Conservation (phyloP, 2,888 invertebrate species). For the Aphodius sticticus region DNA sequence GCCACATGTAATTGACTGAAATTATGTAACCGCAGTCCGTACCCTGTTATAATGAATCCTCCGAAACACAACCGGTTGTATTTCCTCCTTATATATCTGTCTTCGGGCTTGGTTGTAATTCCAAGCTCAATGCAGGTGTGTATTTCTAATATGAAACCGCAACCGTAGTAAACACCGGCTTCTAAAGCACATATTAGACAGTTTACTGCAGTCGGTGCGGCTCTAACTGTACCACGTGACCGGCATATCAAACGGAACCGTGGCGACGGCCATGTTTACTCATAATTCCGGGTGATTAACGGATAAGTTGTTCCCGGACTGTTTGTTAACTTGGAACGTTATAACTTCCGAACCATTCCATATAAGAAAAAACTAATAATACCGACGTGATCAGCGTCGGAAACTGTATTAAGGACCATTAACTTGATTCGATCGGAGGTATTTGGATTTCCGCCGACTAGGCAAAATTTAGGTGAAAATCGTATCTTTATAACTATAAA, state of each 20-base stretch:
- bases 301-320: not conserved
- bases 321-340: not conserved
- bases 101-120: not conserved
- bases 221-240: not conserved
- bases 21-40: constrained; percentile 44
- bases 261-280: not conserved
- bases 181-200: not conserved
- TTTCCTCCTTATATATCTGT: not conserved
- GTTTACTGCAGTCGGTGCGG: not conserved
- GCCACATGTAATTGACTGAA: constrained; percentile 49
- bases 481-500: too few relatives aligned
- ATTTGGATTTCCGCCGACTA: too few relatives aligned
- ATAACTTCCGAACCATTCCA: too few relatives aligned
- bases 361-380: too few relatives aligned
- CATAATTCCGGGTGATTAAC: not conserved
- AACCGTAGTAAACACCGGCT: not conserved
- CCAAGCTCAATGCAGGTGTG: not conserved
- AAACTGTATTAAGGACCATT: too few relatives aligned
- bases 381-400: too few relatives aligned
- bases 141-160: constrained; percentile 4
- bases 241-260: not conserved
- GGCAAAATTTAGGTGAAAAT: too few relatives aligned
- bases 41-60: not conserved
- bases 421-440: too few relatives aligned
- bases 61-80: not conserved